phyloP scores from a whole-genome alignment of 2,797 vertebrate species.

The Falco columbarius region DNA sequence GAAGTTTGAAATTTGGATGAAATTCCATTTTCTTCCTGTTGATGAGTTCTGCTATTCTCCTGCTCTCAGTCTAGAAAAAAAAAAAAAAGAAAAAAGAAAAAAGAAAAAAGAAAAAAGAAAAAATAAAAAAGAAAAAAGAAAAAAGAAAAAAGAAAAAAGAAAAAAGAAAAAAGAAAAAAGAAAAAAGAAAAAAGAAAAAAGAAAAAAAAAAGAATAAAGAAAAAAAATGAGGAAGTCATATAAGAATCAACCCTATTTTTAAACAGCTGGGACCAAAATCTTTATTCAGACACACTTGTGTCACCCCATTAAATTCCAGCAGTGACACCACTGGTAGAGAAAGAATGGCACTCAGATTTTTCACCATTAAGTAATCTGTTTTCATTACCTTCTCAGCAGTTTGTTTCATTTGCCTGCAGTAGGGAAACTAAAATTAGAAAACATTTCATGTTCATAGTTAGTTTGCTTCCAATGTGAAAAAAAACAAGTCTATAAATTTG shows the following conservation, averaged over 20 bases:
- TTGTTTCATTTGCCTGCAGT: slow-evolving; percentile 67
- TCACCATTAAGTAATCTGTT: slow-evolving; percentile 65
- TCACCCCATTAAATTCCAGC: slow-evolving; percentile 68
- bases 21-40: background rate
- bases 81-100: no score
- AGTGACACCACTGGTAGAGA: slow-evolving; percentile 57
- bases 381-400: slow-evolving; percentile 63
- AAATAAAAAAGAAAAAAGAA: no score
- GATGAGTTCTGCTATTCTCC: background rate
- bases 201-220: no score
- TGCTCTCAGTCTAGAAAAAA: background rate
- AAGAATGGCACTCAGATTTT: slow-evolving; percentile 48
- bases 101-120: no score
- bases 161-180: background rate
- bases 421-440: slow-evolving; percentile 65
- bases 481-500: slow-evolving; percentile 67
- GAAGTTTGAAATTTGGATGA: slow-evolving; percentile 4
- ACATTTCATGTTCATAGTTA: slow-evolving; percentile 60
- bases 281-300: slow-evolving; percentile 38
- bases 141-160: no score
- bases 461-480: slow-evolving; percentile 60
- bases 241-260: slow-evolving; percentile 24
- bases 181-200: no score
- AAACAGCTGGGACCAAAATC: slow-evolving; percentile 38
- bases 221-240: background rate